These are phyloP conservation scores for Sthenelais limicola DNA, from an alignment of 2,888 invertebrate species.

Conservation along the genomic window DNA sequence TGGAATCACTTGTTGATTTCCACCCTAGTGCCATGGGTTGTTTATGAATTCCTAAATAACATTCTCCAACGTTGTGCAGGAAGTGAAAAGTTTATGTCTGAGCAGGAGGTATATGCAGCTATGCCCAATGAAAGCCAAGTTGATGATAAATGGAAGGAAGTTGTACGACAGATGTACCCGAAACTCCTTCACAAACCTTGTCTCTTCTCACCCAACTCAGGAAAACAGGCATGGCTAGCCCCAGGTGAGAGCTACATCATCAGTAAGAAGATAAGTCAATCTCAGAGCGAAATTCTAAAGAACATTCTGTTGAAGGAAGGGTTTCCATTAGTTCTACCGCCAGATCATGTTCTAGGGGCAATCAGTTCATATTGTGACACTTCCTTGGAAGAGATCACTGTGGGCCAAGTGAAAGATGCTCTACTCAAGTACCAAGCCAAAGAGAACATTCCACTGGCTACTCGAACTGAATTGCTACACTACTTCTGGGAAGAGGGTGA, in stretches of 20 bases:
- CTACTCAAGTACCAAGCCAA: neutral
- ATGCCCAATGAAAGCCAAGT: neutral
- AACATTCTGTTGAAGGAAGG: constrained; percentile 1
- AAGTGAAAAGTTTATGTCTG: neutral
- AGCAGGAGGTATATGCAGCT: neutral
- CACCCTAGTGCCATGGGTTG: neutral
- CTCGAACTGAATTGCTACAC: neutral
- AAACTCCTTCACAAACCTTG: neutral
- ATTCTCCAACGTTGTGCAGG: neutral
- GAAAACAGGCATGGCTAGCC: neutral
- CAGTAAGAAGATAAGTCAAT: neutral
- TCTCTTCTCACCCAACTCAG: neutral
- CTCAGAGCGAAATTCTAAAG: neutral
- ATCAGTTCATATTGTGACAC: neutral
- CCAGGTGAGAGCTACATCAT: neutral
- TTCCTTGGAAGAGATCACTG: neutral
- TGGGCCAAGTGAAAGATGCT: neutral
- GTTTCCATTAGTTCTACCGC: neutral
- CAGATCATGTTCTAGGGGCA: neutral
- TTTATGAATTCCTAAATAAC: neutral
- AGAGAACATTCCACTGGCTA: neutral
- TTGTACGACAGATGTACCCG: neutral
- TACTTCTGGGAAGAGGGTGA: constrained; percentile 19
- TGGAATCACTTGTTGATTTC: constrained; percentile 19
- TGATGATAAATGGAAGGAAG: constrained; percentile 3